Conservation (phyloP, 2,113 vertebrate species). For the Epinephelus lanceolatus region DNA sequence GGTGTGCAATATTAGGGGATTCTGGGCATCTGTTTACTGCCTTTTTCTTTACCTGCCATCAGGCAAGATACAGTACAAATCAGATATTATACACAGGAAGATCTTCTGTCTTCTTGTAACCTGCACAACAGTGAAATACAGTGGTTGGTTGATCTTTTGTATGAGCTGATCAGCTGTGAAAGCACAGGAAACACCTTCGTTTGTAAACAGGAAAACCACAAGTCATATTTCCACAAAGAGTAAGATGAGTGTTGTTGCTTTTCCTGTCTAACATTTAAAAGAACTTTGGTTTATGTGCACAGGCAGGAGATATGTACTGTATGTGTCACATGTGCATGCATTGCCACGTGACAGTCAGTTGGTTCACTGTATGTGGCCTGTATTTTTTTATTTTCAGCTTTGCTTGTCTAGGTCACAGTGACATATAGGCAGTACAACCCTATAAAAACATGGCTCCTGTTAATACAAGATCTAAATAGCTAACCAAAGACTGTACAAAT, state of each 20-base stretch:
- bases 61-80: neutral
- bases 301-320: neutral
- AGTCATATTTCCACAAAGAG: slow-evolving; percentile 37
- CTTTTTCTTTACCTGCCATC: neutral
- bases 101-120: neutral
- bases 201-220: slow-evolving; percentile 72
- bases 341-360: neutral
- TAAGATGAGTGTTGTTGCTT: slow-evolving; percentile 17
- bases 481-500: slow-evolving; percentile 2
- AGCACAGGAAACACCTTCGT: slow-evolving; percentile 54
- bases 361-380: neutral
- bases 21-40: neutral
- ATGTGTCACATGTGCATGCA: slow-evolving; percentile 6
- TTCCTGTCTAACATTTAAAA: slow-evolving; percentile 12
- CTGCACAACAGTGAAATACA: neutral
- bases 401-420: neutral
- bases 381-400: neutral
- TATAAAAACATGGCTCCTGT: neutral
- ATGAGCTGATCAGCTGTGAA: slow-evolving; percentile 17
- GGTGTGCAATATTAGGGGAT: neutral
- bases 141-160: slow-evolving; percentile 5
- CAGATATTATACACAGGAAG: neutral
- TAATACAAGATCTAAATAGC: neutral
- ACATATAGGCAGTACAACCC: neutral
- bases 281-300: neutral